Conservation (phyloP, 64 coral and sea anemone genomes). For the Platygyra sinensis region DNA sequence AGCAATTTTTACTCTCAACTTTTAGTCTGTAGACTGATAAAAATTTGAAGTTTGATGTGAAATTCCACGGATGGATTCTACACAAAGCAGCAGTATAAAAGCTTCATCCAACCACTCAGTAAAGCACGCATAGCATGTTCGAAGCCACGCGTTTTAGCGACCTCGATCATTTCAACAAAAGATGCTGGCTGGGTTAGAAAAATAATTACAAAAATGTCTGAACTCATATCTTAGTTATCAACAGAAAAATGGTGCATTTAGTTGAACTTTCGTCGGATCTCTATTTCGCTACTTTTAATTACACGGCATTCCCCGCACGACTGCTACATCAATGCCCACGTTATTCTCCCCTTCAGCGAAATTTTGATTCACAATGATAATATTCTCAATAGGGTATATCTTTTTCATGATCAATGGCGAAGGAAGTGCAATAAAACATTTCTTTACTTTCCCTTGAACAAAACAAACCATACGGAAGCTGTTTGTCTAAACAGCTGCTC, state of each 20-base stretch:
- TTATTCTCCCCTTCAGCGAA: background rate
- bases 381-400: slow-evolving; percentile 9
- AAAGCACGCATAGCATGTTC: background rate
- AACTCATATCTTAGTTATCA: background rate
- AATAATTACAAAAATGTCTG: background rate
- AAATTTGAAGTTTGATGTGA: background rate
- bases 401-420: background rate
- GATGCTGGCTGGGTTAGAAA: background rate
- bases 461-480: slow-evolving; percentile 3
- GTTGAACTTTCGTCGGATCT: background rate
- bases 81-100: too few species aligned
- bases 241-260: background rate
- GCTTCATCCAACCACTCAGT: background rate
- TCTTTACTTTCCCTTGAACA: slow-evolving; percentile 10
- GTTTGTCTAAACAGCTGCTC: slow-evolving; percentile 29
- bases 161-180: background rate
- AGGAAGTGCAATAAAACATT: slow-evolving; percentile 1
- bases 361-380: background rate
- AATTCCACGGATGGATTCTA: background rate
- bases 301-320: background rate
- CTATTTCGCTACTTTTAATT: background rate
- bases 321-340: background rate
- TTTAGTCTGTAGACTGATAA: background rate
- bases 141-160: background rate
- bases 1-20: background rate